Evolutionary conservation across 1,140 invertebrate species (phyloP), one percentile per base, ranked within the genome.

Genomic region (Drosophila gunungcola): DNA sequence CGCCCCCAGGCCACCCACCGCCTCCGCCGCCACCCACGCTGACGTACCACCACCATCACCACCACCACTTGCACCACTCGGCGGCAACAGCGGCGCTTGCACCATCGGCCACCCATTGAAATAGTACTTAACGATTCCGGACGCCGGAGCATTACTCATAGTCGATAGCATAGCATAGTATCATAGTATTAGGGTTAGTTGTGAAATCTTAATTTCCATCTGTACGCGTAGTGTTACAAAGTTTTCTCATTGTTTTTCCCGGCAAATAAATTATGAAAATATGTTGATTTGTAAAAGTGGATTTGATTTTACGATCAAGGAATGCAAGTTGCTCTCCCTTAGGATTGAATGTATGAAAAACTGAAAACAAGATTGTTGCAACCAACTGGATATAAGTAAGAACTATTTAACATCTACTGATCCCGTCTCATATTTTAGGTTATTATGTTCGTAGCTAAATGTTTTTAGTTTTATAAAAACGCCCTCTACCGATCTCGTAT

Each of bases 261-360:
- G 68, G 64, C 46, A 54, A 88, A 89, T 89, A 89, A 73, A 89
- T 89, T 73, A 89, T 79, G 42, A 76, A 81, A 73, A 61, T 61
- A 32, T 88, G 83, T 88, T 88, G 67, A 67, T 83, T 83, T 85
- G 39, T 57, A 68, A 60, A 4, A 34, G 7, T 13, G 2, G 7
- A 7, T 6, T 7, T 32, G 5, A 32, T 6, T 2, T 32, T 6
- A 32, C 0, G 29, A 7, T 32, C 29, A 6, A 6, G 7, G 7
- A 32, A 7, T n/a, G n/a, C n/a, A n/a, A n/a, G n/a, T n/a, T n/a
- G n/a, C n/a, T n/a, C n/a, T 21, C 16, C 16, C 0, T 21, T 21
- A 21, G 16, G 16, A 21, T 21, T 21, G 16, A 1, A 21, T 21
- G 16, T 21, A 21, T 21, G 16, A 21, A 21, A 21, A 21, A 21